Conservation (phyloP, 2,113 vertebrate species). For the Hippolais icterina region DNA sequence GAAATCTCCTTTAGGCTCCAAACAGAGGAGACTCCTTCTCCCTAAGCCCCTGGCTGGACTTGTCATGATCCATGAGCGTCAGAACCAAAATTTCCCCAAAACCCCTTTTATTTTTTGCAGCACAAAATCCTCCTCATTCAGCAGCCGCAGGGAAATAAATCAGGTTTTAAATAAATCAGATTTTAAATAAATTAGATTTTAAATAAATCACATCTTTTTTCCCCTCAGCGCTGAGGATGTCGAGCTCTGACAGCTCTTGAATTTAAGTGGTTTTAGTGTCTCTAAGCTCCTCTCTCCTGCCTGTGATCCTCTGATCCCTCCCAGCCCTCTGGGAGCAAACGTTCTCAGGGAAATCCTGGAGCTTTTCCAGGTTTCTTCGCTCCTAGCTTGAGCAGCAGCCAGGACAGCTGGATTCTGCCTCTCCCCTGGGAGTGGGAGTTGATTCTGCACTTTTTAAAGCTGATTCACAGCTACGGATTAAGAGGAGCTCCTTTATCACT, state of each 20-base stretch:
- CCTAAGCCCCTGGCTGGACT: not conserved
- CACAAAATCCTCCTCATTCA: not conserved
- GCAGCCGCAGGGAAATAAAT: not conserved
- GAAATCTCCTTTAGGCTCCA: not conserved
- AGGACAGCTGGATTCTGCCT: conserved; percentile 9
- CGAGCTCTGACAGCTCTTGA: not conserved
- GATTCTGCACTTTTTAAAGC: not conserved
- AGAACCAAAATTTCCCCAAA: not conserved
- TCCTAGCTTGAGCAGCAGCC: conserved; percentile 20
- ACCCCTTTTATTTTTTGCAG: not conserved
- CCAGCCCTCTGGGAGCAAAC: not conserved
- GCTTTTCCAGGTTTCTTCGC: not conserved
- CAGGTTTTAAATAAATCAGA: not conserved
- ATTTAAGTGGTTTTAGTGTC: not conserved
- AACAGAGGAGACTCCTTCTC: not conserved
- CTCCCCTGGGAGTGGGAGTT: not conserved
- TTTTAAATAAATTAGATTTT: not conserved
- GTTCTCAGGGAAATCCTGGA: not conserved
- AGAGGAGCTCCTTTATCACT: not conserved
- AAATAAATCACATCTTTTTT: not conserved
- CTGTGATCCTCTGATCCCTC: not conserved
- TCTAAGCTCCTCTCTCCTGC: not conserved
- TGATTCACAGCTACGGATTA: not conserved
- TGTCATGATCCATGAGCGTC: not conserved
- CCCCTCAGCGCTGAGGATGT: not conserved